Evolutionary conservation across 2,113 vertebrate genomes (phyloP).

Genomic region (Micronisus gabar): DNA sequence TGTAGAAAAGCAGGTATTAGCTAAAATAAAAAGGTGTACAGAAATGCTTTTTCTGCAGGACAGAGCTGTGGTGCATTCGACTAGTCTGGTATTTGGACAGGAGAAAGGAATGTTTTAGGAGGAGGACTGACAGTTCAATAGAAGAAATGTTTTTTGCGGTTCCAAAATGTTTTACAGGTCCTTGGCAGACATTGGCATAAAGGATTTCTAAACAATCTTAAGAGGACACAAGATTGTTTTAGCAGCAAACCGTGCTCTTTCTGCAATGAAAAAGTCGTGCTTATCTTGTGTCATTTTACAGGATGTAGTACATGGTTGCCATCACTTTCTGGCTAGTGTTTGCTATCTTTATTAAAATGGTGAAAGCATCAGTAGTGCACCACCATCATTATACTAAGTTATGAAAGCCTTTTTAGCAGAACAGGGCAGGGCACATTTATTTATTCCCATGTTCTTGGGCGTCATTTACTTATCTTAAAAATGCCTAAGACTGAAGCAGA

Average conservation of each 20-base stretch:
- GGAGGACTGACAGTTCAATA: background rate
- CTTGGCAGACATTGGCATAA: background rate
- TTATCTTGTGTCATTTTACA: background rate
- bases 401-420: background rate
- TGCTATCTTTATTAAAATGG: background rate
- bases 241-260: background rate
- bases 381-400: background rate
- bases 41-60: background rate
- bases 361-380: background rate
- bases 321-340: background rate
- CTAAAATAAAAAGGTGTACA: background rate
- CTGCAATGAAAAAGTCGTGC: background rate
- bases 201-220: background rate
- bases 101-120: background rate
- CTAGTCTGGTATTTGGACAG: background rate
- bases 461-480: background rate
- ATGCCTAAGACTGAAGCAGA: background rate
- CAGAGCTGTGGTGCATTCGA: background rate
- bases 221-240: background rate
- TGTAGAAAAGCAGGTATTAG: background rate
- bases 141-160: background rate
- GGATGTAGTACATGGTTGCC: background rate
- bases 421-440: background rate
- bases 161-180: background rate
- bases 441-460: background rate